Evolutionary conservation across 92 coral and sea anemone genomes (phyloP).

Genomic region (Bergia puertoricense): DNA sequence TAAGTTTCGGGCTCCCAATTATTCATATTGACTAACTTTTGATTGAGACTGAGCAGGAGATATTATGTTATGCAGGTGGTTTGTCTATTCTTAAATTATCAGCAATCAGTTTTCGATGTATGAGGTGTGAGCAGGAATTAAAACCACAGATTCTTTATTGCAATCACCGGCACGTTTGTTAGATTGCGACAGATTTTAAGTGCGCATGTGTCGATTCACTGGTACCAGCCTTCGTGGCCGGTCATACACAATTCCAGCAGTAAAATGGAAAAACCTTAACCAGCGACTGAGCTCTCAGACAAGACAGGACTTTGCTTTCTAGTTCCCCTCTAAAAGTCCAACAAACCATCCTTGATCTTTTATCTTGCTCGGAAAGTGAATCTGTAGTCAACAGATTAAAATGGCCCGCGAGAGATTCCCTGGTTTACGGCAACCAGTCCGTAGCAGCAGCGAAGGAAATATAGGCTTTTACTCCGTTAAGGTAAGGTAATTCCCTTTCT

Average conservation of each 20-base stretch:
- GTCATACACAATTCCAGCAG: neutral
- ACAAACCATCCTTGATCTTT: neutral
- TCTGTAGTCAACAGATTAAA: neutral
- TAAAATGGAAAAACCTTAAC: neutral
- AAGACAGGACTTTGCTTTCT: neutral
- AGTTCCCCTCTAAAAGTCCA: neutral
- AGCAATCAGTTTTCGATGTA: neutral
- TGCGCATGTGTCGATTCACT: neutral
- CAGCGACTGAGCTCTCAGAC: slow-evolving; percentile 1
- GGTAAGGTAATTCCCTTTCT: neutral
- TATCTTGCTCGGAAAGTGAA: neutral
- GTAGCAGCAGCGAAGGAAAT: slow-evolving; percentile 38
- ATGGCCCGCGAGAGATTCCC: slow-evolving; percentile 27
- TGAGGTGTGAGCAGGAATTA: slow-evolving; percentile 12
- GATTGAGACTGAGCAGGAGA: neutral
- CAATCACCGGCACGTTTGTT: neutral
- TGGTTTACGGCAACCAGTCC: slow-evolving; percentile 12
- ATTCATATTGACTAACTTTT: neutral
- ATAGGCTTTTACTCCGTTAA: slow-evolving; percentile 20
- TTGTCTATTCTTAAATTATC: neutral
- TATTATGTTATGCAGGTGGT: neutral
- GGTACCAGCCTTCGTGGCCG: neutral
- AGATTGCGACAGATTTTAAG: neutral
- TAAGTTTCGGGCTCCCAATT: neutral
- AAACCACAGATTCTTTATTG: neutral